Evolutionary conservation across 2,797 vertebrate species (phyloP).

Genomic region (Falco concolor): DNA sequence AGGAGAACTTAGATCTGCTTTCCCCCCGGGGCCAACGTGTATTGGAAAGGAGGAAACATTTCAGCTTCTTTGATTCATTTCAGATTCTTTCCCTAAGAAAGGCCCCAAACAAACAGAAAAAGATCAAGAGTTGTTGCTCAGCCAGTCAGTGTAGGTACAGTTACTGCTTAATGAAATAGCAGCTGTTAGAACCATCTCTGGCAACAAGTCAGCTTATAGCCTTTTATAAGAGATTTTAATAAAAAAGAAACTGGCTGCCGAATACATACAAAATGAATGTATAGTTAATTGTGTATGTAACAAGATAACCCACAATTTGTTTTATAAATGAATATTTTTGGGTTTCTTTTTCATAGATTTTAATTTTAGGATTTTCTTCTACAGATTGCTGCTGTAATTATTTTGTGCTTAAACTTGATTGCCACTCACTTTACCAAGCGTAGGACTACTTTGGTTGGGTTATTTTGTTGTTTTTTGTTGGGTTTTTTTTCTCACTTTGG

Average conservation of each 20-base stretch:
- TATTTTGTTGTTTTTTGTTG: neutral
- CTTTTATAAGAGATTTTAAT: neutral
- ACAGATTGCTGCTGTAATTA: neutral
- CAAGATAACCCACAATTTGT: neutral
- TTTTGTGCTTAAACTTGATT: neutral
- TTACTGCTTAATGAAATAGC: neutral
- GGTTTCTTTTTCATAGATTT: neutral
- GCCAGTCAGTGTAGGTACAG: neutral
- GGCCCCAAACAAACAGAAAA: neutral
- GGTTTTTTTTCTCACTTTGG: neutral
- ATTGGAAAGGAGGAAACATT: neutral
- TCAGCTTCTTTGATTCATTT: neutral
- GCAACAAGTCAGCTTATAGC: neutral
- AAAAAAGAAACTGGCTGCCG: neutral
- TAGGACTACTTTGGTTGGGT: neutral
- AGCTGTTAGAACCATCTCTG: neutral
- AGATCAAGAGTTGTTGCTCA: neutral
- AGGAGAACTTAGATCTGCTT: neutral
- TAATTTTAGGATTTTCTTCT: slow-evolving; percentile 6
- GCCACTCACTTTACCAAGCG: neutral
- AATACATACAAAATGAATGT: neutral
- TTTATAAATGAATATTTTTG: neutral
- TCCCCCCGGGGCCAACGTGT: rapidly evolving
- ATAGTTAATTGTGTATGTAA: neutral
- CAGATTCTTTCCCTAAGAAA: neutral